Evolutionary conservation across 2,888 invertebrate genomes (phyloP), one percentile per base, ranked within the genome.

Genomic region (Cetonia aurata): DNA sequence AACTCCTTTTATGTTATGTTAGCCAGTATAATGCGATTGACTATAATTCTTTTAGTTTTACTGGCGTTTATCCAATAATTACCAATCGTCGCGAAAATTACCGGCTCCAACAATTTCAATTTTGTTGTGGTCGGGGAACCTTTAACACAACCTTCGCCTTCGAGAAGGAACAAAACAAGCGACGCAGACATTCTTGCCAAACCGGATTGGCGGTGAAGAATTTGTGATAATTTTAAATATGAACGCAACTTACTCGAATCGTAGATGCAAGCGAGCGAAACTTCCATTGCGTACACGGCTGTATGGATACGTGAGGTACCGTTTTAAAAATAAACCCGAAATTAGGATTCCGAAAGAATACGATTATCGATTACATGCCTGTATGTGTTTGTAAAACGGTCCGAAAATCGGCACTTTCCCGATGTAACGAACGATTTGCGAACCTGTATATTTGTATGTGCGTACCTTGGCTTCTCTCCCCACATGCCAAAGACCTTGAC

Each of bases 161-260:
- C 48, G n/a, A 53, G 55, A 62, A 62, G 62, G 48, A 62, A 50
- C 62, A 50, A 67, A 67, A 55, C 33, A 44, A 31, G 56, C 48
- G 62, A 56, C 48, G 56, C 56, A 67, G 67, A 67, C 67, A 55
- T 67, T 56, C 67, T 67, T 31, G 67, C 67, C 67, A 67, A 67
- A 67, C 67, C 67, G 67, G 67, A 67, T 67, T 56, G 56, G 17
- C 25, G 46, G 50, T 12, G 33, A 67, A 52, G 67, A 67, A 67
- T 67, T 67, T 67, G 67, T 55, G 55, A 56, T 67, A 67, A 67
- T 67, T 67, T 67, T 56, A 62, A 62, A 62, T 62, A 13, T 9
- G 48, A 62, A 62, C 44, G 44, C 44, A 44, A 44, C 13, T 44
- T 44, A 25, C 25, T 25, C 25, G 25, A 25, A 3, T 25, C 4